Evolutionary conservation across 2,888 invertebrate genomes (phyloP), one percentile per base, ranked within the genome.

Genomic region (Dryococelus australis): DNA sequence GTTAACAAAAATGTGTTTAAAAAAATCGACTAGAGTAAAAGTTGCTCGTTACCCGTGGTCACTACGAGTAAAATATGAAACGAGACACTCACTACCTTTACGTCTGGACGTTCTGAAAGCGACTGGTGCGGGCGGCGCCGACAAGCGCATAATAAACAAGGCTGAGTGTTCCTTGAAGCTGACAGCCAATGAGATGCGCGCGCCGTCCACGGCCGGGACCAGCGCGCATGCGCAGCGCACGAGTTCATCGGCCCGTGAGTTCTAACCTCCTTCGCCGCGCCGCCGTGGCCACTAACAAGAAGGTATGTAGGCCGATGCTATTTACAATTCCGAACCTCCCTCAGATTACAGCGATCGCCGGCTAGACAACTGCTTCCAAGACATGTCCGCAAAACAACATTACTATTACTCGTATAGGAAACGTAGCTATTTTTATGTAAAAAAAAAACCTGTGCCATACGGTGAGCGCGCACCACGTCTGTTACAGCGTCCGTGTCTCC

Each of bases 251-350:
- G 65, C 65, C 65, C 65, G 65, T 24, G 6, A 10, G 24, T 16
- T 51, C 51, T 65, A 65, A 65, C 65, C 65, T 65, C 65, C 24
- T 65, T 65, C 65, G n/a, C 24, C 24, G 24, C 20, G 65, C 65
- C 65, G 65, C 65, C 8, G 65, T n/a, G 24, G 65, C 65, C 65
- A 24, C 65, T 20, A 5, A 20, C 65, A 24, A 24, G 2, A 0
- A 10, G 65, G 65, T 65, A 65, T 65, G 65, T 65, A 65, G 65
- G 65, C 65, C 65, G 65, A 65, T 65, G 65, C 65, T 65, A 65
- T 65, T 65, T 65, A 65, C 65, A 65, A 65, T 65, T 65, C 65
- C 47, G 47, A 47, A 47, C 47, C 47, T 6, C 47, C 65, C 24
- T 8, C 65, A 5, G 47, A 47, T 47, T 47, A 47, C 47, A 16